Percentiles rank a stretch among this genome's conserved stretches.
Conservation (phyloP, 2,888 invertebrate genomes). For the Pollenia griseotomentosa region DNA sequence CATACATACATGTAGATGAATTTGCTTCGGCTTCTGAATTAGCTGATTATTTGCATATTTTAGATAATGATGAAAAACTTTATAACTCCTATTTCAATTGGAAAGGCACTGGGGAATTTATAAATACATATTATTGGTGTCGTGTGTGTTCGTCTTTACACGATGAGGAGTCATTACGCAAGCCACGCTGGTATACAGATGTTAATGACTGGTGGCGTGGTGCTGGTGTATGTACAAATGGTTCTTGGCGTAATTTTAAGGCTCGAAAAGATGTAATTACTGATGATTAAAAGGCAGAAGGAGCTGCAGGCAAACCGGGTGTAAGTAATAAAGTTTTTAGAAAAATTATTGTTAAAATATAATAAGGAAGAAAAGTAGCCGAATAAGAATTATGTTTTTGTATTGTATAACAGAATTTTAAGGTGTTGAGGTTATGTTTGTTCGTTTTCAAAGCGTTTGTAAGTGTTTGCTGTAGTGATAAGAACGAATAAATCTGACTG, state of each 20-base stretch:
- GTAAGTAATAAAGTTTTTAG: slow-evolving; percentile 4
- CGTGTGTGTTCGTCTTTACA: slow-evolving; percentile 87
- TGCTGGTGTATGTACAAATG: slow-evolving; percentile 90
- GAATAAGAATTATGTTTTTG: background rate
- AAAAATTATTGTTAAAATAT: slow-evolving; percentile 21
- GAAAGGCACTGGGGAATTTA: slow-evolving; percentile 97
- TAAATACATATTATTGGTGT: slow-evolving; percentile 94
- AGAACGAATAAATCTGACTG: too few relatives aligned
- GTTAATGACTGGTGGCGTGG: slow-evolving; percentile 97
- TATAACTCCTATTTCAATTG: slow-evolving; percentile 98
- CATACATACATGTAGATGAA: slow-evolving; percentile 98
- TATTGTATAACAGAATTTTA: background rate
- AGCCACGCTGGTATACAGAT: slow-evolving; percentile 85
- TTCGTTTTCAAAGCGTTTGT: too few relatives aligned
- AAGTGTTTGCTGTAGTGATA: too few relatives aligned
- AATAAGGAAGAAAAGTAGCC: background rate
- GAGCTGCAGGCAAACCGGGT: background rate
- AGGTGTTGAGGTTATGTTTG: background rate
- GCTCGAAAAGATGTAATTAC: slow-evolving; percentile 84
- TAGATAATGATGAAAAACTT: slow-evolving; percentile 94
- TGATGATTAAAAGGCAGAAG: slow-evolving; percentile 80
- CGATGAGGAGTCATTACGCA: slow-evolving; percentile 83
- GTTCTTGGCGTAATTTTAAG: slow-evolving; percentile 87
- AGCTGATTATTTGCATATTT: slow-evolving; percentile 92
- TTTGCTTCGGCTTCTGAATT: slow-evolving; percentile 94